These are phyloP conservation scores for Amblyteles armatorius DNA, from an alignment of 2,888 invertebrate genomes.

Conservation along the genomic window DNA sequence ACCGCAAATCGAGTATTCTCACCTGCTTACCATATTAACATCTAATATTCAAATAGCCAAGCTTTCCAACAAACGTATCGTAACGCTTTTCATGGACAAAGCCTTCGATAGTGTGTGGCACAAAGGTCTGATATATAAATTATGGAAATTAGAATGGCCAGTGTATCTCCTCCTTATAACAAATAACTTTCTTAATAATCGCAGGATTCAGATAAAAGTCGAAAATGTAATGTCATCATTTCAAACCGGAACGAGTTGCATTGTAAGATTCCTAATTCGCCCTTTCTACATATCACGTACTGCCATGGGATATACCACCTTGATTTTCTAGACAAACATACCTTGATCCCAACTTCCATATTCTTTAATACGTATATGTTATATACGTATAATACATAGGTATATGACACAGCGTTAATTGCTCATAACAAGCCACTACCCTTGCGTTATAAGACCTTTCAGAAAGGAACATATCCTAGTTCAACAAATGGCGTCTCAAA, in stretches of 20 bases:
- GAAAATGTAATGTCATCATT: not conserved
- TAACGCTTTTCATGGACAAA: conserved; percentile 68
- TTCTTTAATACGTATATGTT: not conserved
- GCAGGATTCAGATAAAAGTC: not conserved
- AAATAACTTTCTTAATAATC: not conserved
- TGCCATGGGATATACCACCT: not conserved
- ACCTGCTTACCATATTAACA: conserved; percentile 42
- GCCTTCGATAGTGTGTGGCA: conserved; percentile 54
- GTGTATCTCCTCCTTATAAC: conserved; percentile 10
- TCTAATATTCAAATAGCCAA: conserved; percentile 49
- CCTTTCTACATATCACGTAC: not conserved
- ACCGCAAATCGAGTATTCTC: conserved; percentile 33
- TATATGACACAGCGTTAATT: not conserved
- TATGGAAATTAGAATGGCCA: conserved; percentile 48
- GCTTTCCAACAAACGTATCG: conserved; percentile 47
- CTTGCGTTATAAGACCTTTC: not conserved
- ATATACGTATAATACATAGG: not conserved
- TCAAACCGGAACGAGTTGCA: not conserved
- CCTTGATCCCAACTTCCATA: not conserved
- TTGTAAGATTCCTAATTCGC: not conserved
- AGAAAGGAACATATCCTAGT: not conserved
- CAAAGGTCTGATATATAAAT: conserved; percentile 66
- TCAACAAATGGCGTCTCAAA: not conserved
- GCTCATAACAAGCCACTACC: not conserved
- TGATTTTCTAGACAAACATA: not conserved